Evolutionary conservation across 2,888 invertebrate species (phyloP).

Genomic region (Drymonia ruficornis): DNA sequence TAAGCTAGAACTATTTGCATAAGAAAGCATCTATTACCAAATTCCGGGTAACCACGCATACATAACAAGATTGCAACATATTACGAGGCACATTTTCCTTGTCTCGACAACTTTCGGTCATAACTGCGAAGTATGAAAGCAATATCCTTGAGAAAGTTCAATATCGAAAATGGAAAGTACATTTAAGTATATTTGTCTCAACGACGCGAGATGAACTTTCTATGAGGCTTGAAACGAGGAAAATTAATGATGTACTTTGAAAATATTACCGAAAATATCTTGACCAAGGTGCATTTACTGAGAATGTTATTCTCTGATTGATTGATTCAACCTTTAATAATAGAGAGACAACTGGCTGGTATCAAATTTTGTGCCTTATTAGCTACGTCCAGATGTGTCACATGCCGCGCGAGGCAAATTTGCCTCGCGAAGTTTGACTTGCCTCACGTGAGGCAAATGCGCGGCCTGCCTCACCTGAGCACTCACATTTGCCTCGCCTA

Average conservation of each 20-base stretch:
- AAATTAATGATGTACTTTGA: conserved; percentile 8
- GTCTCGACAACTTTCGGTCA: neutral
- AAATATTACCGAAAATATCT: too few species aligned
- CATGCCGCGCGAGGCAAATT: too few species aligned
- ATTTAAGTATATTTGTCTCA: conserved; percentile 61
- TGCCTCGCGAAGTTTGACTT: too few species aligned
- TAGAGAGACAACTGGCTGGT: too few species aligned
- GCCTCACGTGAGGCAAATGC: too few species aligned
- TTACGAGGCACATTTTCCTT: neutral
- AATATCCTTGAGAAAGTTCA: conserved; percentile 59
- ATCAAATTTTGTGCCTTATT: too few species aligned
- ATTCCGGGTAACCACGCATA: neutral
- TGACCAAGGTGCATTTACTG: too few species aligned
- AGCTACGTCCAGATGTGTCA: too few species aligned
- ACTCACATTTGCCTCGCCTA: too few species aligned
- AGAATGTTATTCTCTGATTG: too few species aligned
- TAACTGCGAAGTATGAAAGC: conserved; percentile 31
- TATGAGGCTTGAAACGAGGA: conserved; percentile 40
- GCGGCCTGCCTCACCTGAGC: too few species aligned
- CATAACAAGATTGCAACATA: conserved; percentile 1
- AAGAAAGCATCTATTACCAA: conserved; percentile 3
- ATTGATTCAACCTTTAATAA: too few species aligned
- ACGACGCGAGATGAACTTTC: conserved; percentile 51
- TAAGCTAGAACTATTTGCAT: neutral
- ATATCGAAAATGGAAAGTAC: conserved; percentile 61